Percentiles rank a stretch among this genome's conserved stretches.
Conservation (phyloP, 2,797 vertebrate species). For the Momotus momota region DNA sequence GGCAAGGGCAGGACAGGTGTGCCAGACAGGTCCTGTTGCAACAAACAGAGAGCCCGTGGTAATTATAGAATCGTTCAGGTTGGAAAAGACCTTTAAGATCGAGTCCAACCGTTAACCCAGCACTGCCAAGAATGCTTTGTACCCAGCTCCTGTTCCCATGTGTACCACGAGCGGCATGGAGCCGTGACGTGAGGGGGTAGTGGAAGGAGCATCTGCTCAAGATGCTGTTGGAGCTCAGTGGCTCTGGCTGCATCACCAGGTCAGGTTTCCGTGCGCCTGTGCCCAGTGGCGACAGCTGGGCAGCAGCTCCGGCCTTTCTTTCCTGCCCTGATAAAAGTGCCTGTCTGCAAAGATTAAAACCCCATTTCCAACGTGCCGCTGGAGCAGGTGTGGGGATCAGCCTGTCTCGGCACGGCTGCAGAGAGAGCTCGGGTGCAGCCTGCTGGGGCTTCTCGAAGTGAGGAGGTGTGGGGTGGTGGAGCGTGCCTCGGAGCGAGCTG, state of each 20-base stretch:
- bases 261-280: neutral
- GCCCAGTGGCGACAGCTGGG: fast-evolving
- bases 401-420: neutral
- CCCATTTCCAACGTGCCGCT: neutral
- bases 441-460: neutral
- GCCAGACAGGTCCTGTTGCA: neutral
- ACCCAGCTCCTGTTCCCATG: neutral
- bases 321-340: neutral
- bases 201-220: neutral
- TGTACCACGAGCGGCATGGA: fast-evolving
- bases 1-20: neutral
- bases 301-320: neutral
- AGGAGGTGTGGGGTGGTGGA: neutral
- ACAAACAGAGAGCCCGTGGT: neutral
- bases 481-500: fast-evolving
- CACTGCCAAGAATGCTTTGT: neutral
- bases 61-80: neutral
- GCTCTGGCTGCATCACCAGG: neutral
- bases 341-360: neutral
- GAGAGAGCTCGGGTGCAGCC: neutral
- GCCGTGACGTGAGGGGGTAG: neutral
- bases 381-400: neutral
- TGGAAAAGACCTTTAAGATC: neutral
- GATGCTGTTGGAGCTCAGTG: neutral
- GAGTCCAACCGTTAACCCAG: neutral